A percentile compares a stretch with the other conserved stretches of the same genome.
These are phyloP conservation scores for Battus philenor DNA, from an alignment of 1,140 invertebrate genomes.

Conservation along the genomic window DNA sequence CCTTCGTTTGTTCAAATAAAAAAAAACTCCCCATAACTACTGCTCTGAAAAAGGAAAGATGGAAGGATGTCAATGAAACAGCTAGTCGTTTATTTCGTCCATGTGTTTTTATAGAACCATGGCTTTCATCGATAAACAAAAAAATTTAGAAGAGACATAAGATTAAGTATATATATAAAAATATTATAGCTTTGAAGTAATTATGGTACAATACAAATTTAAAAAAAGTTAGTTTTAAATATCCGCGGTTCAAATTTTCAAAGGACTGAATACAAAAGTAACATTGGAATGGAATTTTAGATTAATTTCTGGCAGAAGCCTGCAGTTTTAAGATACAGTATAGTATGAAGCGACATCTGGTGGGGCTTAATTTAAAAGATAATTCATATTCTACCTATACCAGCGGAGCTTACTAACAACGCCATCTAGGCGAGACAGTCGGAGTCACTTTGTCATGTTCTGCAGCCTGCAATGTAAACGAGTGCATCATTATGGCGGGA, in stretches of 20 bases:
- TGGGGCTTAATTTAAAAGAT: constrained; percentile 16
- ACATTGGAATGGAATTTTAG: constrained; percentile 12
- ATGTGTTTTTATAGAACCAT: no score
- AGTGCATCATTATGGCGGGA: constrained; percentile 29
- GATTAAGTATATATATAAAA: no score
- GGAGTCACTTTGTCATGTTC: constrained; percentile 30
- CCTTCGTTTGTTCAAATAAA: no score
- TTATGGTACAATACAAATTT: no score
- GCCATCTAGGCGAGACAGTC: constrained; percentile 37
- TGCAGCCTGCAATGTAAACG: constrained; percentile 29
- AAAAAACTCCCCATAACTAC: no score
- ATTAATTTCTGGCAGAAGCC: constrained; percentile 15
- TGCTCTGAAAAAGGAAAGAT: no score
- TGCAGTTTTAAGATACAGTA: constrained; percentile 10
- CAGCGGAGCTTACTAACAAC: constrained; percentile 23
- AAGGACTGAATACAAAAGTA: constrained; percentile 14
- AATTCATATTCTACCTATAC: constrained; percentile 11
- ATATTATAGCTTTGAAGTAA: no score
- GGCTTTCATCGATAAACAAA: no score
- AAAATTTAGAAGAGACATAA: no score
- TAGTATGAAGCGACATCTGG: constrained; percentile 10
- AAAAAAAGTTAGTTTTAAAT: no score
- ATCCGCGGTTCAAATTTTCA: constrained; percentile 7
- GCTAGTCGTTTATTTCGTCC: no score
- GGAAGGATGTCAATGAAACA: no score